phyloP scores from a whole-genome alignment of 2,888 invertebrate species.

The Rhopalosiphum nymphaeae region DNA sequence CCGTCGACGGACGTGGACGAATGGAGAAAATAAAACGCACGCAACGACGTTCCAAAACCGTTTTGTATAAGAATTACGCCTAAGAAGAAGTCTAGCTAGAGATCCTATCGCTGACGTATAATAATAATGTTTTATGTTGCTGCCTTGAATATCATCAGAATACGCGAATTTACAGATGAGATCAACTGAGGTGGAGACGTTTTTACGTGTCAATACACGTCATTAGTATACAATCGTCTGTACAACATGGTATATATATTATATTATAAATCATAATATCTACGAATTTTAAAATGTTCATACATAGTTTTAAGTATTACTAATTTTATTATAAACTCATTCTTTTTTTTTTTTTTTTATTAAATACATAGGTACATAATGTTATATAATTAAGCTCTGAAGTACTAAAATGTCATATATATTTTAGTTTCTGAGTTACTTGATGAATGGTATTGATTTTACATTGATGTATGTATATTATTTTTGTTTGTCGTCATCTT shows the following conservation, averaged over 20 bases:
- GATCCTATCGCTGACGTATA: background rate
- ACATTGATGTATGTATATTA: too few relatives aligned
- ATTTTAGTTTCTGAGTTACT: too few relatives aligned
- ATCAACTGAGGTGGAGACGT: background rate
- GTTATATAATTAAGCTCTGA: background rate
- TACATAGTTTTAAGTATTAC: background rate
- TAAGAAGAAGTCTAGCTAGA: background rate
- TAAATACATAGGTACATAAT: background rate
- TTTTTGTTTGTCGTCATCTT: too few relatives aligned
- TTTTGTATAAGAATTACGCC: background rate
- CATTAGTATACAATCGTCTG: background rate
- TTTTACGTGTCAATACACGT: slow-evolving; percentile 1
- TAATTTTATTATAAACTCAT: background rate
- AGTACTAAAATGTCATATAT: too few relatives aligned
- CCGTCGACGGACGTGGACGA: slow-evolving; percentile 33
- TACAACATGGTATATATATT: background rate
- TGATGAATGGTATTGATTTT: too few relatives aligned
- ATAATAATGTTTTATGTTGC: background rate
- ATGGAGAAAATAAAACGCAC: slow-evolving; percentile 44
- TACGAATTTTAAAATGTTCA: background rate
- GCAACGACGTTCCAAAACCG: background rate
- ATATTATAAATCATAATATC: background rate
- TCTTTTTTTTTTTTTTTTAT: background rate
- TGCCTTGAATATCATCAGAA: background rate
- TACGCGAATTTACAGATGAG: background rate